Evolutionary conservation across 2,113 vertebrate species (phyloP), one percentile per base, ranked within the genome.

Genomic region (Sylvia atricapilla): DNA sequence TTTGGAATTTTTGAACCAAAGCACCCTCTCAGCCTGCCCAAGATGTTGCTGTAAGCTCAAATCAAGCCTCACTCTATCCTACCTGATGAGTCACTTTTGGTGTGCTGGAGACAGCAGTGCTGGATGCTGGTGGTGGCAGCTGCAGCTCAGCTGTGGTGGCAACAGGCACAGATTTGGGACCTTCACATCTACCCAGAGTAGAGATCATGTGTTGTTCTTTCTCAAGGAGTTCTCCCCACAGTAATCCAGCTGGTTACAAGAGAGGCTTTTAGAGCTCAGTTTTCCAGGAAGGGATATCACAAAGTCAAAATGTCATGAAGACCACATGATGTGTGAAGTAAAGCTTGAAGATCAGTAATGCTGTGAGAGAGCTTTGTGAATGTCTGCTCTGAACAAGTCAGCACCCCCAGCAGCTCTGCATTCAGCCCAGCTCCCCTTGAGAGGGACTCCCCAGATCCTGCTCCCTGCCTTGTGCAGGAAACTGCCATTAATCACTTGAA

Each of bases 391-490:
- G 44, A 78, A 21, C 47, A 56, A 81, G 64, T 10, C 47, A 83
- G 21, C 31, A 14, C 8, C 4, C 46, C 14, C 27, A 73, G 64
- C 15, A 90, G 79, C 63, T 92, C 74, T 86, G 30, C 50, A 41
- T 46, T 60, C 73, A 52, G 27, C 63, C 11, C 56, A 73, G 64
- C 15, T 83, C 64, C 79, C 81, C 70, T 46, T 0, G 4, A 56
- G 30, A 55, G 47, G 35, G 25, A 15, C 1, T 1, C 5, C 52
- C 87, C 33, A 55, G 44, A 9, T 4, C 4, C 21, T 0, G 0
- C 20, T 41, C 30, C 13, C 37, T 68, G 39, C 24, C 39, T 41
- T 67, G 24, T 56, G 23, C 43, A 77, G 68, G 35, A 50, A 84
- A 46, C 39, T 69, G 77, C n/a, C 33, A 63, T 24, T 77, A 84